phyloP scores from a whole-genome alignment of 2,113 vertebrate species.

The Silurus meridionalis region DNA sequence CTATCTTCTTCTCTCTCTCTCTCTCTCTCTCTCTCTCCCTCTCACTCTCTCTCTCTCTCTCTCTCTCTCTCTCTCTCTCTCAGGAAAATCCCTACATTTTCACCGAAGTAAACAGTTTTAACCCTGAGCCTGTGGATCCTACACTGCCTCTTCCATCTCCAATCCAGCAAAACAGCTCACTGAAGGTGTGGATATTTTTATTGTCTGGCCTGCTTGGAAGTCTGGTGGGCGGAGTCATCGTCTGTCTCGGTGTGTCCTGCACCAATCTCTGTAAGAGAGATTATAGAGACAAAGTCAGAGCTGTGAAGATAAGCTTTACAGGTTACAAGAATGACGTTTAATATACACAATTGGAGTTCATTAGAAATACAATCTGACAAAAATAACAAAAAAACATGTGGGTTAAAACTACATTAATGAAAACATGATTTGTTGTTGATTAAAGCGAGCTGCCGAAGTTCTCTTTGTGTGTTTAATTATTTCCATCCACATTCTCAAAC shows the following conservation, averaged over 20 bases:
- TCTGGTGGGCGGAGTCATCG: slow-evolving; percentile 12
- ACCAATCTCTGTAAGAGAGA: background rate
- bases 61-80: slow-evolving; percentile 33
- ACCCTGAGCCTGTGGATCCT: background rate
- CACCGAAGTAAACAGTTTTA: slow-evolving; percentile 78
- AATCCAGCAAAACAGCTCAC: background rate
- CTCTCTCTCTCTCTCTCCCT: too few relatives aligned
- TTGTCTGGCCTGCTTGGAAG: background rate
- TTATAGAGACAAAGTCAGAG: background rate
- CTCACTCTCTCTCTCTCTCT: background rate
- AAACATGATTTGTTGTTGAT: background rate
- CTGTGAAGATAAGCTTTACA: background rate
- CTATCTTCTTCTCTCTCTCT: too few relatives aligned
- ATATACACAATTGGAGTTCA: background rate
- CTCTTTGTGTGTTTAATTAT: background rate
- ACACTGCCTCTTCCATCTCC: background rate
- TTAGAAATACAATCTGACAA: background rate
- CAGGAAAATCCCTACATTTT: slow-evolving; percentile 85
- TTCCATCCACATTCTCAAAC: background rate
- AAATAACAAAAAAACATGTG: background rate
- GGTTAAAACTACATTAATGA: background rate
- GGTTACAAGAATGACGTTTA: background rate
- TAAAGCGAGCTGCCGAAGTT: background rate
- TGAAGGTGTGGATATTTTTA: background rate
- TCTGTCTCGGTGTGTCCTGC: background rate